Conservation (phyloP, 2,797 vertebrate genomes). For the Rhinatrema bivittatum region DNA sequence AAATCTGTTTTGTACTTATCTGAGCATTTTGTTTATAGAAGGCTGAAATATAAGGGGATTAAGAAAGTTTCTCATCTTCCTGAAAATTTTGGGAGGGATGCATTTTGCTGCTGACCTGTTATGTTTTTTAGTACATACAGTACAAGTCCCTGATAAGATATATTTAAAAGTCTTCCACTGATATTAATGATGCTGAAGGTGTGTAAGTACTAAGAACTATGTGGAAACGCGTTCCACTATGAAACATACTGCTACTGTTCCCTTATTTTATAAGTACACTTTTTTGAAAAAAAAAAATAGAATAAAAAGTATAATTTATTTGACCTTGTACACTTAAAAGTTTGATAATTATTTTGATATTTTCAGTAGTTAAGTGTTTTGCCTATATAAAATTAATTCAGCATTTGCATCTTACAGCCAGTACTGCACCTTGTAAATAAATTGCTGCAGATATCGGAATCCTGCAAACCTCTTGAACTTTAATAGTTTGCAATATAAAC, state of each 20-base stretch:
- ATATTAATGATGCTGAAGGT: constrained; percentile 5
- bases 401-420: constrained; percentile 23
- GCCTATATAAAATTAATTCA: constrained; percentile 24
- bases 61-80: not conserved
- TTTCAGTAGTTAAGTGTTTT: constrained; percentile 48
- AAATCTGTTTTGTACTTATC: no score
- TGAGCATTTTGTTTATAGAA: not conserved
- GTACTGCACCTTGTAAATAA: constrained; percentile 4
- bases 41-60: not conserved
- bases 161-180: constrained; percentile 7
- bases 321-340: constrained; percentile 25
- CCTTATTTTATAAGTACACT: constrained; percentile 9
- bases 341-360: constrained; percentile 43
- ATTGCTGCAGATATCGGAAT: constrained; percentile 26
- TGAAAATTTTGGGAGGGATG: not conserved
- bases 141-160: not conserved
- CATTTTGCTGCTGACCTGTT: not conserved
- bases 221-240: not conserved
- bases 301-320: constrained; percentile 23
- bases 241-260: constrained; percentile 8
- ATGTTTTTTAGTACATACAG: constrained; percentile 3
- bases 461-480: constrained; percentile 15
- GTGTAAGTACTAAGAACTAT: not conserved
- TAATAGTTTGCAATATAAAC: constrained; percentile 1
- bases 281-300: constrained; percentile 13